Conservation (phyloP, 1,140 invertebrate genomes). For the Saxidomus purpurata region DNA sequence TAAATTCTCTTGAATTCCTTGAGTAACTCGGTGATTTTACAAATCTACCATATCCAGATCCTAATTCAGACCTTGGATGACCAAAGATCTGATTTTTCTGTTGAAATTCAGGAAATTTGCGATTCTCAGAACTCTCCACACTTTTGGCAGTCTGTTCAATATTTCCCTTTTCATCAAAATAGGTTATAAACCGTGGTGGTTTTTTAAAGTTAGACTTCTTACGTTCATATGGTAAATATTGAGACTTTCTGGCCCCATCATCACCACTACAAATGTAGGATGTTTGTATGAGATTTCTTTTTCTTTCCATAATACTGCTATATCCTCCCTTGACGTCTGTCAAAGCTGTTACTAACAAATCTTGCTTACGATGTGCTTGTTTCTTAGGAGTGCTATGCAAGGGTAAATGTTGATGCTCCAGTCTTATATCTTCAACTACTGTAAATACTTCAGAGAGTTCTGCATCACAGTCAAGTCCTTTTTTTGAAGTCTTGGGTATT, state of each 20-base stretch:
- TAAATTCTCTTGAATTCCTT: neutral
- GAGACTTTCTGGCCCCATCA: neutral
- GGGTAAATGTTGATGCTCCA: neutral
- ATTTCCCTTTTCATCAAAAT: neutral
- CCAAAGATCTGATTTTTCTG: too few relatives aligned
- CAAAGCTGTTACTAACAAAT: too few relatives aligned
- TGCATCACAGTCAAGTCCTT: neutral
- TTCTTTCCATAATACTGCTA: neutral
- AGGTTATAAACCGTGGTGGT: neutral
- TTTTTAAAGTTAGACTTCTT: neutral
- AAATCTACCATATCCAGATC: too few relatives aligned
- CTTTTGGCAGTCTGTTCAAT: neutral
- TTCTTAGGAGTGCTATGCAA: slow-evolving; percentile 44
- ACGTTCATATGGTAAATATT: neutral
- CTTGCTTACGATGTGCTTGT: too few relatives aligned
- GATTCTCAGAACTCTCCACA: neutral
- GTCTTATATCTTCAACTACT: neutral
- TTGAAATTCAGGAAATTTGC: neutral
- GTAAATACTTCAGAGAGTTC: neutral
- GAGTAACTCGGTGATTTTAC: neutral
- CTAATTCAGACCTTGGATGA: too few relatives aligned
- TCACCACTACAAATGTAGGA: neutral
- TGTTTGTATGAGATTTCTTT: neutral
- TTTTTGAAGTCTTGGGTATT: neutral
- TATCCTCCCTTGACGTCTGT: too few relatives aligned